Base-by-base conservation (phyloP, 2,113 vertebrate species). In the Phrynosoma platyrhinos region DNA sequence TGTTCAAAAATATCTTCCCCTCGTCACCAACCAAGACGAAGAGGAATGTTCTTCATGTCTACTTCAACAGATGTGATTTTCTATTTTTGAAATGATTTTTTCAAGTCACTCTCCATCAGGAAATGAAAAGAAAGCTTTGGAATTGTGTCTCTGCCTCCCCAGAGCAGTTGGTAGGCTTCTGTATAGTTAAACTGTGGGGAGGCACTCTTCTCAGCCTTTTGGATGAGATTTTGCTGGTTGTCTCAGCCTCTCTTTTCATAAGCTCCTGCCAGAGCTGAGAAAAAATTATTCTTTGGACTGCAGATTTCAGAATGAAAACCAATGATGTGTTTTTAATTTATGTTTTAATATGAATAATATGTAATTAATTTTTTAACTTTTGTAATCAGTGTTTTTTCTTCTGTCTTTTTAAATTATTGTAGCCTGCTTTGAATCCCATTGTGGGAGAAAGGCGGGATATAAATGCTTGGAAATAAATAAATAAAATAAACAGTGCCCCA, bases 11-110 rank as follows among this genome's bases (percentile, higher is more conserved):
- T 88, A 86, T 71, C 58, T 16, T 25, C n/a, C 8, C 18, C 53
- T 86, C 79, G 52, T 9, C 74, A 66, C 36, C 23, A 84, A 71
- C 66, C 58, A 62, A 62, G 58, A 62, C 75, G 85, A 87, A 72
- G 55, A 90, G 36, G 76, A 74, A 52, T 91, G 92, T 86, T 83
- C 86, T 0, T 1, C 2, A 66, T 66, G 82, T 89, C 47, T 40
- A 84, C 87, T 84, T 89, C 89, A 91, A 85, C 74, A 92, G 86
- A 91, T 83, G 53, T 82, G 72, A 53, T 87, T 88, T 91, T 79
- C 86, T 88, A 88, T 93, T 84, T 58, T 84, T 16, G 79, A 85
- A 88, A 84, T 0, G 0, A 13, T 80, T 83, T 66, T 77, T 89
- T 85, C 42, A 76, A 81, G 42, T 85, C 62, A 53, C 83, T 89